phyloP scores from a whole-genome alignment of 2,888 invertebrate genomes.

The Catocala fraxini region DNA sequence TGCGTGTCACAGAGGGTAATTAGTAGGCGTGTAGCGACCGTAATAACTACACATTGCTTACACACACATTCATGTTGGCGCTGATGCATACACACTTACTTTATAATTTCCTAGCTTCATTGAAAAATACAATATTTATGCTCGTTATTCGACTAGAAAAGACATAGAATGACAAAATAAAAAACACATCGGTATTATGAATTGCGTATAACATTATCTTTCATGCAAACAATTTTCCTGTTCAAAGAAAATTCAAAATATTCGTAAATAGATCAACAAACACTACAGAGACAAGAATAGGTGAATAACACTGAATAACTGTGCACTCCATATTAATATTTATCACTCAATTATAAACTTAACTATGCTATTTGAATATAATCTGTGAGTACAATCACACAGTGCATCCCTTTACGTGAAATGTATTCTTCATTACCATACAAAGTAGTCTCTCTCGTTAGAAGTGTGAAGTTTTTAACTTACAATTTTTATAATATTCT shows the following conservation, averaged over 20 bases:
- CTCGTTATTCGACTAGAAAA: no score
- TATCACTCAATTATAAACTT: conserved; percentile 41
- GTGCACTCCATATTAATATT: conserved; percentile 22
- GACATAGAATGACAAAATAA: no score
- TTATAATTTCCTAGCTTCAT: no score
- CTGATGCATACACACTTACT: no score
- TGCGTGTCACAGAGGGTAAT: no score
- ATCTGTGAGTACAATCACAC: conserved; percentile 35
- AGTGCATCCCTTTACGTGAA: conserved; percentile 19
- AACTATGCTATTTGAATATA: conserved; percentile 33
- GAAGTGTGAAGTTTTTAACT: conserved; percentile 51
- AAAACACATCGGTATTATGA: no score
- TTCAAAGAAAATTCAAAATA: no score
- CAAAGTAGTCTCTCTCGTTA: conserved; percentile 47
- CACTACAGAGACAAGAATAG: conserved; percentile 13
- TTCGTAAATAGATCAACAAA: conserved; percentile 7
- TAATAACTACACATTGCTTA: no score
- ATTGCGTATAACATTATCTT: neutral
- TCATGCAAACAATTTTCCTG: no score
- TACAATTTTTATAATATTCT: conserved; percentile 49
- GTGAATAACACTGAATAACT: conserved; percentile 31
- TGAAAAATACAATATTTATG: no score
- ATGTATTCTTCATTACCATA: conserved; percentile 44
- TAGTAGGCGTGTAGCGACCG: no score
- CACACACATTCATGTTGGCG: no score